These are phyloP conservation scores for Drosophila nannoptera DNA, from an alignment of 1,140 invertebrate species.

Conservation along the genomic window DNA sequence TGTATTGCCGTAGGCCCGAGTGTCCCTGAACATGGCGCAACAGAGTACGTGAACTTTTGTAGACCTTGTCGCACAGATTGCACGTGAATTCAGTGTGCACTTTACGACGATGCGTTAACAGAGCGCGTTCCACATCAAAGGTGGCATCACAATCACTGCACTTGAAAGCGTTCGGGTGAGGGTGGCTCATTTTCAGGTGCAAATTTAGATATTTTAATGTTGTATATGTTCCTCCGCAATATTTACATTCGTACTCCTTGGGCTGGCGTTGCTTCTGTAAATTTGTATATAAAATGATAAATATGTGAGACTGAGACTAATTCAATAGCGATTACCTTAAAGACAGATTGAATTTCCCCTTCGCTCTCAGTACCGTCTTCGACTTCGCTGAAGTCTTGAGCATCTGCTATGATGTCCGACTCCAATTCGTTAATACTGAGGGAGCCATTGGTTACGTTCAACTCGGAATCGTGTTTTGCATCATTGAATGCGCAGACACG, in stretches of 20 bases:
- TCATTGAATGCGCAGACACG: slow-evolving; percentile 8
- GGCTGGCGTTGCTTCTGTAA: slow-evolving; percentile 34
- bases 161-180: slow-evolving; percentile 64
- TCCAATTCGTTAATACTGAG: slow-evolving; percentile 17
- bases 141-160: slow-evolving; percentile 56
- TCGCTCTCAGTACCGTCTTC: slow-evolving; percentile 11
- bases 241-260: slow-evolving; percentile 55
- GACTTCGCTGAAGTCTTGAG: slow-evolving; percentile 1
- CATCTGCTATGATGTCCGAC: not conserved
- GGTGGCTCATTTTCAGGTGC: slow-evolving; percentile 60
- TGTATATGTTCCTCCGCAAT: slow-evolving; percentile 57
- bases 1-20: slow-evolving; percentile 52
- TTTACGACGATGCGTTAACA: slow-evolving; percentile 58
- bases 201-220: slow-evolving; percentile 61
- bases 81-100: slow-evolving; percentile 57
- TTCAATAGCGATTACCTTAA: slow-evolving; percentile 40
- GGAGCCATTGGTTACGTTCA: not conserved
- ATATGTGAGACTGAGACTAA: no score
- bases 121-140: slow-evolving; percentile 55
- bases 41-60: slow-evolving; percentile 54
- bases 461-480: not conserved
- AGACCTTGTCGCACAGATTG: slow-evolving; percentile 61
- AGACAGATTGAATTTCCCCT: slow-evolving; percentile 38
- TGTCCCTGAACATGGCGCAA: slow-evolving; percentile 61
- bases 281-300: not conserved